A percentile compares a stretch with the other conserved stretches of the same genome.
These are phyloP conservation scores for Tinamus major DNA, from an alignment of 2,797 vertebrate genomes.

Conservation along the genomic window DNA sequence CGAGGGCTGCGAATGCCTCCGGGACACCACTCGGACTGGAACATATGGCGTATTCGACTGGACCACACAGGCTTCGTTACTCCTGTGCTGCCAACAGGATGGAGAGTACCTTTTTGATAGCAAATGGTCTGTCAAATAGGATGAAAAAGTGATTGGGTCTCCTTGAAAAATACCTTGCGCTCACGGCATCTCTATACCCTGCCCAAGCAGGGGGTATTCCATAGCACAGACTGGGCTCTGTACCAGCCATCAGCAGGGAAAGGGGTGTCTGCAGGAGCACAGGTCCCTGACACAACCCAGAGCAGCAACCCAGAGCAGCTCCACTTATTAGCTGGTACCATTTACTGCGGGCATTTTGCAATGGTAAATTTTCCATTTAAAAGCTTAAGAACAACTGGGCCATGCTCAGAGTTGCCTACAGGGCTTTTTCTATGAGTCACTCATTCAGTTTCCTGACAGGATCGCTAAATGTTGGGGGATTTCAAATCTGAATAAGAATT, in stretches of 20 bases:
- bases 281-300: background rate
- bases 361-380: background rate
- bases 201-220: background rate
- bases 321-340: fast-evolving
- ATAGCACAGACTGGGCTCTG: background rate
- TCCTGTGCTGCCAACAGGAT: background rate
- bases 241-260: fast-evolving
- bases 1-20: background rate
- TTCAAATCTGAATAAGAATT: background rate
- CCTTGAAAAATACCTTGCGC: fast-evolving
- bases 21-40: background rate
- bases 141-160: too few species aligned
- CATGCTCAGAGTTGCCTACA: background rate
- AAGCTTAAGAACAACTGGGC: background rate
- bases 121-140: background rate
- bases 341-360: background rate
- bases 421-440: background rate
- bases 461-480: background rate
- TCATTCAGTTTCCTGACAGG: background rate
- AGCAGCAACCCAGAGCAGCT: background rate
- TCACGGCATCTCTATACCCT: background rate
- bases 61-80: background rate
- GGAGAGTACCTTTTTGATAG: fast-evolving
- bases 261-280: fast-evolving
- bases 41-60: background rate